These are phyloP conservation scores for Drosophila sechellia DNA, from an alignment of 1,140 invertebrate genomes.

Conservation along the genomic window DNA sequence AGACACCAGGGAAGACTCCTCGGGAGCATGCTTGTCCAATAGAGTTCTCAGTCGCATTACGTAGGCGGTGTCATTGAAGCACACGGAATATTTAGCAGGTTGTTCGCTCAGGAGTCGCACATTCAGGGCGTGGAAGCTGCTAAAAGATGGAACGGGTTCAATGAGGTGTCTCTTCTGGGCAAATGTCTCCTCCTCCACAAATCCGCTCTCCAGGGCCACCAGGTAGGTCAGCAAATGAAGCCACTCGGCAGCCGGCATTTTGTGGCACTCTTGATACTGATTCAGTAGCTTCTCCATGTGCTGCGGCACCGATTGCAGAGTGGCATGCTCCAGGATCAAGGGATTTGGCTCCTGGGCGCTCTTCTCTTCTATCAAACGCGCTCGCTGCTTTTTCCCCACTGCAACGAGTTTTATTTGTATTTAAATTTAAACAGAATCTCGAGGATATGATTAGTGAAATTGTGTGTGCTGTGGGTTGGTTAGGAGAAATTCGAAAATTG, in stretches of 20 bases:
- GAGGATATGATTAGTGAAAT: slow-evolving; percentile 19
- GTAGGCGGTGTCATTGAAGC: slow-evolving; percentile 34
- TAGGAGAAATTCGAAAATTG: slow-evolving; percentile 9
- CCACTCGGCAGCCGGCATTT: slow-evolving; percentile 26
- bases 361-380: neutral
- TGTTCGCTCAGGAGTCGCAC: slow-evolving; percentile 54
- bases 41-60: slow-evolving; percentile 53
- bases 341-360: slow-evolving; percentile 18
- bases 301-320: slow-evolving; percentile 36
- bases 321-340: slow-evolving; percentile 62
- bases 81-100: neutral
- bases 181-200: slow-evolving; percentile 47
- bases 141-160: slow-evolving; percentile 41
- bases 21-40: neutral
- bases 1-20: slow-evolving; percentile 8
- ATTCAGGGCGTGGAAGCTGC: slow-evolving; percentile 66
- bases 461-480: slow-evolving; percentile 16
- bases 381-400: slow-evolving; percentile 22
- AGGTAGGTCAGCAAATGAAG: slow-evolving; percentile 55
- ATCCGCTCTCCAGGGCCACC: slow-evolving; percentile 68
- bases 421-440: slow-evolving; percentile 5
- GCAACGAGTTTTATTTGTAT: slow-evolving; percentile 49
- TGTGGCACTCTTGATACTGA: slow-evolving; percentile 14
- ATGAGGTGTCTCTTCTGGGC: slow-evolving; percentile 33
- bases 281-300: slow-evolving; percentile 55